Percentiles rank a stretch among this genome's conserved stretches.
These are phyloP conservation scores for Deroplatys truncata DNA, from an alignment of 2,888 invertebrate genomes.

Conservation along the genomic window DNA sequence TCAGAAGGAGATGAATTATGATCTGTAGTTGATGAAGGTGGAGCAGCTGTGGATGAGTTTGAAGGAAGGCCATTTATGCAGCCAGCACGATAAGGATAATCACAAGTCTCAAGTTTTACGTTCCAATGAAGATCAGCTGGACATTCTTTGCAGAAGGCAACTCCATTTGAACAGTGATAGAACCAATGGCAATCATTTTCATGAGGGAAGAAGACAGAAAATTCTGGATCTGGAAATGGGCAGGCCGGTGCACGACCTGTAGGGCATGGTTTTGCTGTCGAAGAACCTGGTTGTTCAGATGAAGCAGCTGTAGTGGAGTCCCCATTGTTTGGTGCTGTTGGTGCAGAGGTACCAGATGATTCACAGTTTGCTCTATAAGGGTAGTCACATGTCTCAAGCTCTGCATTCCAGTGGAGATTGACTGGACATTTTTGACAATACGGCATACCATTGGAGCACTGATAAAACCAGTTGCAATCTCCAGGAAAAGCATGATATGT, in stretches of 20 bases:
- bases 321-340: not conserved
- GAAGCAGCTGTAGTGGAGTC: not conserved
- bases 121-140: not conserved
- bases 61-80: not conserved
- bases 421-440: not conserved
- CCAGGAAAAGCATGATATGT: not conserved
- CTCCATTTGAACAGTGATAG: not conserved
- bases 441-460: not conserved
- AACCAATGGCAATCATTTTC: not conserved
- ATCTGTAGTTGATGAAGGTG: not conserved
- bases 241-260: not conserved
- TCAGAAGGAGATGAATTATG: not conserved
- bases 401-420: not conserved
- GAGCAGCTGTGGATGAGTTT: not conserved
- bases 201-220: not conserved
- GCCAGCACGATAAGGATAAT: not conserved
- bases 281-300: not conserved
- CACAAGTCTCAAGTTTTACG: not conserved
- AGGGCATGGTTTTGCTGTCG: not conserved
- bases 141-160: not conserved
- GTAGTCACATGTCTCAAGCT: not conserved
- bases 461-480: not conserved
- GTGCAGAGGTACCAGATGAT: not conserved
- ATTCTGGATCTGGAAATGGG: not conserved
- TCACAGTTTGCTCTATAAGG: not conserved